Evolutionary conservation across 35 echinoderm and acorn worm genomes (phyloP).

Genomic region (Lytechinus variegatus): DNA sequence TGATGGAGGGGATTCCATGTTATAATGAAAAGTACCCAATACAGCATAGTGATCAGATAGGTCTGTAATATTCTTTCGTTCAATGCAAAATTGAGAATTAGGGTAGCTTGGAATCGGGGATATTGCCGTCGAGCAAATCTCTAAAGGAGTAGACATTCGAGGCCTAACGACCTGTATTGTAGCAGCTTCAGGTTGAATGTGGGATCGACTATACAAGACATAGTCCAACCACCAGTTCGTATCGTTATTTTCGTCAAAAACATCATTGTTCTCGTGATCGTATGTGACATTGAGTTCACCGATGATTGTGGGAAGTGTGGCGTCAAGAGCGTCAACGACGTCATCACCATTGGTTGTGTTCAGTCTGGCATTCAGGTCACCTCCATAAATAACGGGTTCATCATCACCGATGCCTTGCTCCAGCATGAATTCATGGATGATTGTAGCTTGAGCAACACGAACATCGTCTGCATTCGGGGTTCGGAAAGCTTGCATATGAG

Average conservation of each 20-base stretch:
- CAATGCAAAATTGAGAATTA: background rate
- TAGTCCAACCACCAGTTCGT: slow-evolving; percentile 78
- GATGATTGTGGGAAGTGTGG: slow-evolving; percentile 38
- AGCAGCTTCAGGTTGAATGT: slow-evolving; percentile 59
- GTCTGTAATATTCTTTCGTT: slow-evolving; percentile 56
- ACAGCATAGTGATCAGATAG: slow-evolving; percentile 80
- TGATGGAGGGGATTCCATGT: background rate
- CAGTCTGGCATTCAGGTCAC: slow-evolving; percentile 67
- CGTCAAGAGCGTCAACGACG: slow-evolving; percentile 64
- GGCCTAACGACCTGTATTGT: slow-evolving; percentile 68
- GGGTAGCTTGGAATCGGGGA: slow-evolving; percentile 59
- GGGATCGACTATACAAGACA: slow-evolving; percentile 69
- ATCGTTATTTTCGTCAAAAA: slow-evolving; percentile 57
- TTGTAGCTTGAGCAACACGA: slow-evolving; percentile 53
- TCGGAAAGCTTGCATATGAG: slow-evolving; percentile 70
- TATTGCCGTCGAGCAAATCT: slow-evolving; percentile 51
- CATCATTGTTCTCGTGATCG: slow-evolving; percentile 72
- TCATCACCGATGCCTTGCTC: slow-evolving; percentile 46
- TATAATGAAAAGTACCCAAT: slow-evolving; percentile 63
- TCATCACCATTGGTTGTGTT: slow-evolving; percentile 29
- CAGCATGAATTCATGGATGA: slow-evolving; percentile 69
- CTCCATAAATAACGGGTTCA: slow-evolving; percentile 76
- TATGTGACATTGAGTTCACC: slow-evolving; percentile 73
- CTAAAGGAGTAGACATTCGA: slow-evolving; percentile 46
- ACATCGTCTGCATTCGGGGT: slow-evolving; percentile 18